Conservation (phyloP, 64 coral and sea anemone genomes). For the Porites australiensis region DNA sequence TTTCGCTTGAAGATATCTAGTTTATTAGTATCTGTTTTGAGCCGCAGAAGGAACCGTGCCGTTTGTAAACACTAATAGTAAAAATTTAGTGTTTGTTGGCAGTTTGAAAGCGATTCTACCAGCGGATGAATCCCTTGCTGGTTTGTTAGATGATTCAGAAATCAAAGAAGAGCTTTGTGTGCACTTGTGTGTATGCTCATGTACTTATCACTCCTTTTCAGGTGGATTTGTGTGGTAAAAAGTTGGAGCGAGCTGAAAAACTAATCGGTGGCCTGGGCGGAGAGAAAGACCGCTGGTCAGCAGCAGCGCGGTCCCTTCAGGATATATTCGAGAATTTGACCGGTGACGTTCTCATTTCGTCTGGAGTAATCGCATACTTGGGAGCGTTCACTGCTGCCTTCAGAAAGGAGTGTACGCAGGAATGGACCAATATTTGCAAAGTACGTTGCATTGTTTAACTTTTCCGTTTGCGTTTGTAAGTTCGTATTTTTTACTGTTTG, state of each 20-base stretch:
- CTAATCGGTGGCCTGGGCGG: conserved; percentile 97
- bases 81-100: too few species aligned
- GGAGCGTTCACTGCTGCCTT: conserved; percentile 98
- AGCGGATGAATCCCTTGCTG: too few species aligned
- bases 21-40: too few species aligned
- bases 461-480: too few species aligned
- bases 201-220: conserved; percentile 10
- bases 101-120: too few species aligned
- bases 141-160: too few species aligned
- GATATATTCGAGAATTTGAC: conserved; percentile 97
- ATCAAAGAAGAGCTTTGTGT: too few species aligned
- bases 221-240: conserved; percentile 98
- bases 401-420: conserved; percentile 90
- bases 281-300: conserved; percentile 99
- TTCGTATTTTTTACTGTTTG: too few species aligned
- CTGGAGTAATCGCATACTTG: conserved; percentile 98
- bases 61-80: too few species aligned
- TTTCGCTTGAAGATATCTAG: too few species aligned
- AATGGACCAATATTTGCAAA: conserved; percentile 97
- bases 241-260: conserved; percentile 95
- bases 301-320: conserved; percentile 85
- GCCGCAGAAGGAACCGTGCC: too few species aligned
- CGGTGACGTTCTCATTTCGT: conserved; percentile 97
- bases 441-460: conserved; percentile 16
- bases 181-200: too few species aligned